Evolutionary conservation across 2,888 invertebrate species (phyloP), one percentile per base, ranked within the genome.

Genomic region (Chloroclystis v-ata): DNA sequence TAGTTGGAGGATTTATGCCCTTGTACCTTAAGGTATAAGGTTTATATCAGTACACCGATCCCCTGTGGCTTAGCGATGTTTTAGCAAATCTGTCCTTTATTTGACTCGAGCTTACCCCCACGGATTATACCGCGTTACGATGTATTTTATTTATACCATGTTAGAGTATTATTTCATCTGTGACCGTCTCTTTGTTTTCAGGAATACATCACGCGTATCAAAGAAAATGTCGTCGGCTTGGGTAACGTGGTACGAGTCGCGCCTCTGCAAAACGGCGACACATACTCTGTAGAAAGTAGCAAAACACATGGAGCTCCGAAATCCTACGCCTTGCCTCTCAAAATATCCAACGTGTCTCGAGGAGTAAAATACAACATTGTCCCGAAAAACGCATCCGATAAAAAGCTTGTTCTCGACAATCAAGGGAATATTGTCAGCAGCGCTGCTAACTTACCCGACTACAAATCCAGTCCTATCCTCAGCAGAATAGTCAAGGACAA

Each of bases 221-320:
- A 92, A 59, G 91, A 91, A 41, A 91, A 92, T 75, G 93, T 91
- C 47, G 92, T 92, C 10, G 94, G 94, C 4, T 93, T 93, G 85
- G 94, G 93, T 43, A 91, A 89, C 69, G 92, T 94, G 8, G 90
- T 90, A 2, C 79, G 93, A 73, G 89, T 92, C 47, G 89, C 87
- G 4, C 89, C 88, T 4, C 78, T 78, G 53, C 89, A 78, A 62
- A 90, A 70, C 51, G 85, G 85, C 14, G 83, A 87, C 61, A 69
- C 84, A 6, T 81, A 78, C 47, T 81, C 82, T 0, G 74, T 89
- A 0, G 86, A 87, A 53, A 84, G 71, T 54, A 83, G 82, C 60
- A 85, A 82, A 57, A 67, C 75, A 9, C 84, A 87, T 44, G 65
- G 74, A 0, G 69, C 78, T 0, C 75, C 82, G 0, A 88, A 87